Conservation (phyloP, 2,888 invertebrate species). For the Dioctria linearis region DNA sequence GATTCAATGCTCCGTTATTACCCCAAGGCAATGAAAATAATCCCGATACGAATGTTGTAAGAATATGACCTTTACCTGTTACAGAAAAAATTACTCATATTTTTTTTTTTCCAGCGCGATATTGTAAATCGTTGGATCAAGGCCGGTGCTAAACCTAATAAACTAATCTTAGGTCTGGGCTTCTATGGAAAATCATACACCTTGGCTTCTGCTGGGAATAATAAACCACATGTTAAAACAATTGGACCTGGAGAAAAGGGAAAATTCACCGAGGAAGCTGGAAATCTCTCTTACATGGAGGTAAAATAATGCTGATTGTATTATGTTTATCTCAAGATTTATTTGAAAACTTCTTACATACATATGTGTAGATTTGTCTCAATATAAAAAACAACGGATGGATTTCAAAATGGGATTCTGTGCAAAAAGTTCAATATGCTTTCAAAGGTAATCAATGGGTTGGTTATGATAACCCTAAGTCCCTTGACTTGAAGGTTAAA, state of each 20-base stretch:
- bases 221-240: slow-evolving; percentile 71
- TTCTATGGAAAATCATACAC: slow-evolving; percentile 70
- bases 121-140: slow-evolving; percentile 68
- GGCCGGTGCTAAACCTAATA: slow-evolving; percentile 66
- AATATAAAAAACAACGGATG: slow-evolving; percentile 62
- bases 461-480: slow-evolving; percentile 69
- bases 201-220: slow-evolving; percentile 66
- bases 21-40: no score
- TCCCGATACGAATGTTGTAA: slow-evolving; percentile 62
- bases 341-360: no score
- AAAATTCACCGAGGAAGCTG: slow-evolving; percentile 71
- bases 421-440: slow-evolving; percentile 68
- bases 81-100: neutral
- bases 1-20: slow-evolving; percentile 71
- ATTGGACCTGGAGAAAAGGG: slow-evolving; percentile 71
- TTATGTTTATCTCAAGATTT: no score
- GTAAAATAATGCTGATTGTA: slow-evolving; percentile 61
- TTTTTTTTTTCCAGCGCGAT: slow-evolving; percentile 65
- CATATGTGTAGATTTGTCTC: slow-evolving; percentile 7
- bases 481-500: slow-evolving; percentile 67
- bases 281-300: slow-evolving; percentile 74
- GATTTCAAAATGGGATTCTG: slow-evolving; percentile 64
- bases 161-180: slow-evolving; percentile 70
- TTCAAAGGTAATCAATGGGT: slow-evolving; percentile 69
- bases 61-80: slow-evolving; percentile 50